Conservation (phyloP, 1,140 invertebrate species). For the Bursaphelenchus mucronatus region DNA sequence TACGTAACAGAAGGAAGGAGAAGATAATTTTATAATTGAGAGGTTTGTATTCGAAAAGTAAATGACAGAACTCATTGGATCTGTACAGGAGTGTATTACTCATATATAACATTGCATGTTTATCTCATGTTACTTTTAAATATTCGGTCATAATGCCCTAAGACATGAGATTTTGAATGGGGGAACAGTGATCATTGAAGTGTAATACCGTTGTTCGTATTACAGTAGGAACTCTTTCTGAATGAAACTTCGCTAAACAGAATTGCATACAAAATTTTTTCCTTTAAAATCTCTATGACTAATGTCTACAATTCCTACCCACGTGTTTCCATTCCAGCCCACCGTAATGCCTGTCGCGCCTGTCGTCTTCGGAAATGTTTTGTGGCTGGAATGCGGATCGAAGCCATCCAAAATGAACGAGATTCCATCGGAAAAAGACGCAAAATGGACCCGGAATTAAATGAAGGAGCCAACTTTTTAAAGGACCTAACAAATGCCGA, state of each 20-base stretch:
- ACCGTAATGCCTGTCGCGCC: constrained; percentile 81
- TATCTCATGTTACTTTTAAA: too few species aligned
- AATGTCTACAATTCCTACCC: not conserved
- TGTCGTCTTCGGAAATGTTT: constrained; percentile 91
- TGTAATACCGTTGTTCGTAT: not conserved
- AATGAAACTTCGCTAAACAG: not conserved
- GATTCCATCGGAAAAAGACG: constrained; percentile 47
- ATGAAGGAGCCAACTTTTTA: constrained; percentile 20
- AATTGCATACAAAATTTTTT: too few species aligned
- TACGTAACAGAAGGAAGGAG: too few species aligned
- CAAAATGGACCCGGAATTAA: constrained; percentile 19
- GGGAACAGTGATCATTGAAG: too few species aligned
- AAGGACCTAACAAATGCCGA: constrained; percentile 27
- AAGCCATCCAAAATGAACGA: constrained; percentile 47
- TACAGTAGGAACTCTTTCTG: not conserved
- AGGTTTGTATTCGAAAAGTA: too few species aligned
- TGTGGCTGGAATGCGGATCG: constrained; percentile 57
- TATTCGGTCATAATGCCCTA: too few species aligned
- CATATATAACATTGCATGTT: too few species aligned
- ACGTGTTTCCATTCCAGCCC: constrained; percentile 64
- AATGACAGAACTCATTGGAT: too few species aligned
- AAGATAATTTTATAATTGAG: too few species aligned
- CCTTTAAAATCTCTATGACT: not conserved
- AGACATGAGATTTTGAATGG: too few species aligned
- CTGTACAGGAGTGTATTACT: too few species aligned